Conservation (phyloP, 2,888 invertebrate species). For the Hydraecia micacea region DNA sequence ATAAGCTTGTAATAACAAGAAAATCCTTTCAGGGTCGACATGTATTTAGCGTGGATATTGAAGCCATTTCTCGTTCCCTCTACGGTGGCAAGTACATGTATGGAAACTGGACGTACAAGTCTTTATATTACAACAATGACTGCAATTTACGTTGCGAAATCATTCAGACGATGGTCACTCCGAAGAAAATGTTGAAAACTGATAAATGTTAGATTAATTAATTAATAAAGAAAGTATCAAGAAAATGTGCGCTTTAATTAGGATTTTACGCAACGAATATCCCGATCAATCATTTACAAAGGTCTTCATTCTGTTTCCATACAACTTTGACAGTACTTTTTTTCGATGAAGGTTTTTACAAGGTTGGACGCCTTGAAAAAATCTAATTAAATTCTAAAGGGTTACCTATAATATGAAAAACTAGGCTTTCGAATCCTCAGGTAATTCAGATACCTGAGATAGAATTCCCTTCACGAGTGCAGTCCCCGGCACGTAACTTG, state of each 20-base stretch:
- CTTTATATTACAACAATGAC: slow-evolving; percentile 33
- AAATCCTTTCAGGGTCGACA: slow-evolving; percentile 35
- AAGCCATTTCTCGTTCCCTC: slow-evolving; percentile 19
- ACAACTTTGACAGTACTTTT: too few relatives aligned
- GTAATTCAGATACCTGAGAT: not conserved
- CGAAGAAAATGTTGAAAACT: slow-evolving; percentile 18
- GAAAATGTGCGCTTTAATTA: not conserved
- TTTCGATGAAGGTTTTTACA: too few relatives aligned
- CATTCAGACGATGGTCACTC: slow-evolving; percentile 14
- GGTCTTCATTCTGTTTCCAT: not conserved
- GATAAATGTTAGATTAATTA: not conserved
- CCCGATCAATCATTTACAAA: not conserved
- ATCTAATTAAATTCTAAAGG: not conserved
- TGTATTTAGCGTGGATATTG: slow-evolving; percentile 22
- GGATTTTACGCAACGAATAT: too few relatives aligned
- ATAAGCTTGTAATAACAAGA: too few relatives aligned
- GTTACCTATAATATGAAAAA: not conserved
- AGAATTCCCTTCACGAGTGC: not conserved
- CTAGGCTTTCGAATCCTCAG: not conserved
- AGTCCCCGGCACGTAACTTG: too few relatives aligned
- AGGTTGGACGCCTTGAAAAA: not conserved
- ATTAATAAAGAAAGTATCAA: slow-evolving; percentile 1
- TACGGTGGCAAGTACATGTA: slow-evolving; percentile 51
- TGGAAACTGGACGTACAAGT: slow-evolving; percentile 50
- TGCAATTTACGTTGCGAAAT: slow-evolving; percentile 42